Base-by-base conservation (phyloP, 2,113 vertebrate genomes). In the Leptodactylus fuscus region DNA sequence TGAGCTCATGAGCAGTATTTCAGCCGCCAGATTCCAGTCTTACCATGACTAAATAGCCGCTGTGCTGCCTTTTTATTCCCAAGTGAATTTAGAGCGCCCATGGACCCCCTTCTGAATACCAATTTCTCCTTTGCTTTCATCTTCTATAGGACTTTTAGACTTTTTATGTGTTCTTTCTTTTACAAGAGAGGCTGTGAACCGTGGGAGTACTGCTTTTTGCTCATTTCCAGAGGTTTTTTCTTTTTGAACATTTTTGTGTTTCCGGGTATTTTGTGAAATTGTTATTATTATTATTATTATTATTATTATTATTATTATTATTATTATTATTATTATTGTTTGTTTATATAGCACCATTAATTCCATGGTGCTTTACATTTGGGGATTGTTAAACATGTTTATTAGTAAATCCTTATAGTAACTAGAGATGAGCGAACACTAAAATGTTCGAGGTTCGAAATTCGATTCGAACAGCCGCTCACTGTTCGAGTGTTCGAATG, bases 1-100 rank as follows among this genome's bases (percentile, higher is more conserved):
- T 58, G 69, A 71, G 69, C 22, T 71, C 69, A 71, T 44, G 9
- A 5, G 38, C 34, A 4, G 34, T 36, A 71, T 41, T 41, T 48
- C 5, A 27, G 22, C 27, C 1, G 48, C 65, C 44, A 38, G 49
- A 74, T 58, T 71, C 81, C 44, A 44, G 41, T 22, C 34, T n/a
- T 32, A 20, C 81, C 29, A 55, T 58, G 81, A 83, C 67, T 82
- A 73, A 69, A 82, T 55, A 55, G 60, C 65, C 22, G 9, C 65
- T 51, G 29, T 58, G 10, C n/a, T 27, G 49, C 34, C 51, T 74
- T 27, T 74, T 58, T 44, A 36, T 51, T 27, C 49, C 36, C 49
- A 38, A 44, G 18, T 83, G 29, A 83, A 83, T 53, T 58, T 8
- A 58, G 55, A 70, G 65, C 13, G 5, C 7, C 12, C 46, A 53